Conservation (phyloP, 2,888 invertebrate species). For the Abrostola triplasia region DNA sequence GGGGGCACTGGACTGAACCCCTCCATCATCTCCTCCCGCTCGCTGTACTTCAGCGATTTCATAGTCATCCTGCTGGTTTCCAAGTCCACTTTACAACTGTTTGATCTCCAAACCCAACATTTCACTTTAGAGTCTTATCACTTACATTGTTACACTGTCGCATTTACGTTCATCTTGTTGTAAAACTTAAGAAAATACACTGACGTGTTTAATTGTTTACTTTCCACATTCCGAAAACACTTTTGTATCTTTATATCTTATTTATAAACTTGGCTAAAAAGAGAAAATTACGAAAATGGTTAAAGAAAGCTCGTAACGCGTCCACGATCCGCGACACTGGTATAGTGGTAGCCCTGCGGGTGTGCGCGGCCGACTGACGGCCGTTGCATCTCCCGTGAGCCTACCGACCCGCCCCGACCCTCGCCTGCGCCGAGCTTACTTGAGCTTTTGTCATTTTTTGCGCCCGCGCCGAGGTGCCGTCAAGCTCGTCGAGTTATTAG, state of each 20-base stretch:
- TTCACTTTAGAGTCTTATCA: constrained; percentile 75
- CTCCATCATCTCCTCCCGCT: constrained; percentile 87
- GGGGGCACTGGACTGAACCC: constrained; percentile 89
- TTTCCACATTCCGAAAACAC: constrained; percentile 53
- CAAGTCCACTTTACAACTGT: constrained; percentile 81
- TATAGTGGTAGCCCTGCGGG: constrained; percentile 44
- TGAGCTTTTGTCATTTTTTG: constrained; percentile 87
- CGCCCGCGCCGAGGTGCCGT: constrained; percentile 86
- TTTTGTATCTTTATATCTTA: constrained; percentile 37
- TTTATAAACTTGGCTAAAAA: constrained; percentile 37
- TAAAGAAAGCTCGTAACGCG: constrained; percentile 30
- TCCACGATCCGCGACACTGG: constrained; percentile 13
- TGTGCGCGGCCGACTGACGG: constrained; percentile 76
- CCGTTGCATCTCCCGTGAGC: constrained; percentile 58
- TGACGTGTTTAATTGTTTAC: constrained; percentile 60
- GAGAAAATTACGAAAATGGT: constrained; percentile 37
- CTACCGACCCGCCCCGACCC: constrained; percentile 76
- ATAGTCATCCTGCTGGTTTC: constrained; percentile 87
- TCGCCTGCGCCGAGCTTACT: constrained; percentile 70
- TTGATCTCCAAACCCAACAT: constrained; percentile 70
- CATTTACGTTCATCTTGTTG: constrained; percentile 62
- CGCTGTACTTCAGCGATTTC: constrained; percentile 89
- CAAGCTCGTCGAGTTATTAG: constrained; percentile 87
- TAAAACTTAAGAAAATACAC: constrained; percentile 58
- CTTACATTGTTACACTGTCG: constrained; percentile 79